Evolutionary conservation across 2,113 vertebrate species (phyloP).

Genomic region (Grantiella picta): DNA sequence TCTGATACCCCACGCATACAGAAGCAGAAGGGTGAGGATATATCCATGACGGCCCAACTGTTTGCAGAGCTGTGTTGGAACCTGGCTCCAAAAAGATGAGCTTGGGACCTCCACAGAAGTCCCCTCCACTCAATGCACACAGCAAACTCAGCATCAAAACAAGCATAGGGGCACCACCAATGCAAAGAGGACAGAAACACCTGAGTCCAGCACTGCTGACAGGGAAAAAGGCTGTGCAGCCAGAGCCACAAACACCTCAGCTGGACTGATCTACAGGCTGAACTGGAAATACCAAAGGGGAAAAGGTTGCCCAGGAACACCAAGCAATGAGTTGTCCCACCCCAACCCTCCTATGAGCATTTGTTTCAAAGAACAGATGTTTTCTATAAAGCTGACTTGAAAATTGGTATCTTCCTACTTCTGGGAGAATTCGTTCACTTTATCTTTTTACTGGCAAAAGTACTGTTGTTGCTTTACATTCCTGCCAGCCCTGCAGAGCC

Average conservation of each 20-base stretch:
- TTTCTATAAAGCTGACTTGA: conserved; percentile 20
- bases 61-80: not conserved
- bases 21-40: not conserved
- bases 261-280: not conserved
- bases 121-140: no score
- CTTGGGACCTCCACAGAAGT: not conserved
- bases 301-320: not conserved
- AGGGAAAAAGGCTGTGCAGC: not conserved
- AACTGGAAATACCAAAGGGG: not conserved
- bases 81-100: not conserved
- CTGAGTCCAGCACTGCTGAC: not conserved
- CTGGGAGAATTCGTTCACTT: not conserved
- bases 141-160: not conserved
- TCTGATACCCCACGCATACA: not conserved
- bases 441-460: conserved; percentile 37
- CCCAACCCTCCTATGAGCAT: not conserved
- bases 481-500: conserved; percentile 21
- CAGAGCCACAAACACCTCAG: not conserved
- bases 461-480: conserved; percentile 32
- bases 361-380: conserved; percentile 1
- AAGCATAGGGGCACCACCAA: not conserved
- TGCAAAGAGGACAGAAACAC: not conserved
- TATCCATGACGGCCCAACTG: not conserved
- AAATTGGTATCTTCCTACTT: conserved; percentile 40
- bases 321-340: not conserved